phyloP scores from a whole-genome alignment of 2,888 invertebrate species.

The Corbicula japonica region DNA sequence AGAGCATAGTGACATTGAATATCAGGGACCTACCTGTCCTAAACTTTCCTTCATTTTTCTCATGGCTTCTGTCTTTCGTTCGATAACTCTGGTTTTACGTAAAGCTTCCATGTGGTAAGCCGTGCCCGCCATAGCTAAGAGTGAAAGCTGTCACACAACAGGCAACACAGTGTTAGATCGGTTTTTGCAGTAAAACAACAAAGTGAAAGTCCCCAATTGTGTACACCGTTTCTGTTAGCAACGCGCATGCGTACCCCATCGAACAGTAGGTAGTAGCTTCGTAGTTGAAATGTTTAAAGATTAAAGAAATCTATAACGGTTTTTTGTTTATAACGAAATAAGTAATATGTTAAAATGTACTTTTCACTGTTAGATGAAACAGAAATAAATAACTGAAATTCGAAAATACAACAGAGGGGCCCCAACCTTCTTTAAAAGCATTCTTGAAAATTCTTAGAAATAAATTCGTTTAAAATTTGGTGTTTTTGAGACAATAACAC shows the following conservation, averaged over 20 bases:
- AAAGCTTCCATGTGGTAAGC: constrained; percentile 79
- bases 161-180: neutral
- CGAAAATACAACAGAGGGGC: too few species aligned
- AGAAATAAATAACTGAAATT: too few species aligned
- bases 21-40: constrained; percentile 47
- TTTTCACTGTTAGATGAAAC: too few species aligned
- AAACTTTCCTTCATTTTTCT: constrained; percentile 44
- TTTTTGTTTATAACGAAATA: too few species aligned
- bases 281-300: too few species aligned
- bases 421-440: too few species aligned
- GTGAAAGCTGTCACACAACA: constrained; percentile 10
- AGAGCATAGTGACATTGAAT: too few species aligned
- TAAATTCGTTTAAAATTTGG: too few species aligned
- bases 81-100: constrained; percentile 70
- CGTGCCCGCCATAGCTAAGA: constrained; percentile 67
- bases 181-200: constrained; percentile 19
- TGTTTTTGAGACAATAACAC: too few species aligned
- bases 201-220: constrained; percentile 39
- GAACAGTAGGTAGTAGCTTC: constrained; percentile 5
- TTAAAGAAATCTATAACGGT: neutral
- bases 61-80: constrained; percentile 73
- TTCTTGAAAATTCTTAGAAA: constrained; percentile 3
- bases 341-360: too few species aligned
- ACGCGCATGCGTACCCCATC: constrained; percentile 61
- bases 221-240: constrained; percentile 57